Base-by-base conservation (phyloP, 2,797 vertebrate species). In the Triplophysa bombifrons region DNA sequence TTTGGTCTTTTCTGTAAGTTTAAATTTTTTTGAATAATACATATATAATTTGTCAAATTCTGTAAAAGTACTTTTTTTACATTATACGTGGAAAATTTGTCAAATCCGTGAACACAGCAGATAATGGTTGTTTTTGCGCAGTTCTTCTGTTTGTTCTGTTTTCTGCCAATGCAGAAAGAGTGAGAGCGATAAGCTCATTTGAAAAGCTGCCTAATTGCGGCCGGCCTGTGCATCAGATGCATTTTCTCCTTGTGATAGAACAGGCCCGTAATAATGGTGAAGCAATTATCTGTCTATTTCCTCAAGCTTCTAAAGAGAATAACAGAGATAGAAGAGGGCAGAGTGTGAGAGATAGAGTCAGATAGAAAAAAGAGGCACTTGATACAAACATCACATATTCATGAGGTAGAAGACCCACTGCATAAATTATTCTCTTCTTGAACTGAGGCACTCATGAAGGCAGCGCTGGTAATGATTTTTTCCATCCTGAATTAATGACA, bases 341-440 rank as follows among this genome's bases (percentile, higher is more conserved):
- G 44, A 73, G 34, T 38, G 22, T 72, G 74, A 58, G 67, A 71
- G 76, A 80, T 66, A 60, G 61, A 64, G 61, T 74, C 75, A 41
- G 53, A 61, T 69, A 58, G 71, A 69, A 55, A 27, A 71, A 61
- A 74, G 75, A 80, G 72, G 64, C 72, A 63, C 85, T 87, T 83
- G 60, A 85, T 87, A 85, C 81, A 86, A 86, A 66, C 30, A 80
- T 87, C 82, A 87, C 85, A 81, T 85, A 90, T 91, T 91, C 84
- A 88, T 89, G 82, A 86, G 61, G 76, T 83, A 83, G 85, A 83
- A 78, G 61, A 70, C 69, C 55, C 65, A 76, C 76, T 86, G 84
- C 82, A 88, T 87, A 87, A 90, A 88, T 89, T 84, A 88, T 89
- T 89, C 87, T 85, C 69, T 79, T 84, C 65, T 82, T 82, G 84